These are phyloP conservation scores for Electrona antarctica DNA, from an alignment of 2,113 vertebrate species.

Conservation along the genomic window DNA sequence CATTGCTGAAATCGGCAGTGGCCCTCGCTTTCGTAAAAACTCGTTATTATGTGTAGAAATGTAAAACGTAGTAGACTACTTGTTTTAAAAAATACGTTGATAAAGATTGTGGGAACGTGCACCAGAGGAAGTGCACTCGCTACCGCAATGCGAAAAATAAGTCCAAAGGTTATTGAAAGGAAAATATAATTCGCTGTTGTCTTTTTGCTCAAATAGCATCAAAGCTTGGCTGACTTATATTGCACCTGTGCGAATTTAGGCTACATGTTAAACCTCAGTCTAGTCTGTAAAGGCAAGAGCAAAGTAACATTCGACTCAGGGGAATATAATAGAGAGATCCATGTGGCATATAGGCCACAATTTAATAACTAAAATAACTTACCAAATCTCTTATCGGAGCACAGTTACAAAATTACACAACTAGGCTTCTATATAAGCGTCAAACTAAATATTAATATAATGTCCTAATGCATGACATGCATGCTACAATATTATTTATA, in stretches of 20 bases:
- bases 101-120: constrained; percentile 15
- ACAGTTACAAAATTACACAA: not conserved
- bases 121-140: not conserved
- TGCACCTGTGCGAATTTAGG: constrained; percentile 65
- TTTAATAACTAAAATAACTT: constrained; percentile 14
- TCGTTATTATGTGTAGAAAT: constrained; percentile 24
- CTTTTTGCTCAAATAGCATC: constrained; percentile 43
- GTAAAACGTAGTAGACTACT: not conserved
- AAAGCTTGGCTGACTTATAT: constrained; percentile 38
- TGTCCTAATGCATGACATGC: no score
- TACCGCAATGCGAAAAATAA: constrained; percentile 37
- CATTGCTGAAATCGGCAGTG: constrained; percentile 31
- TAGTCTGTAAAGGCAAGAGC: not conserved
- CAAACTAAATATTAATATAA: no score
- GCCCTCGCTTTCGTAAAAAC: constrained; percentile 23
- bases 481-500: not conserved
- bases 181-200: constrained; percentile 47
- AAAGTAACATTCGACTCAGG: not conserved
- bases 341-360: not conserved
- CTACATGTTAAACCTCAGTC: constrained; percentile 26
- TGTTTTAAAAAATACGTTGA: constrained; percentile 16
- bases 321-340: constrained; percentile 3
- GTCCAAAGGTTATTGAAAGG: constrained; percentile 67
- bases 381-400: not conserved
- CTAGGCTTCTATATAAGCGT: no score